A percentile compares a stretch with the other conserved stretches of the same genome.
These are phyloP conservation scores for Bergia sp. DNA, from an alignment of 92 coral and sea anemone genomes.

Conservation along the genomic window DNA sequence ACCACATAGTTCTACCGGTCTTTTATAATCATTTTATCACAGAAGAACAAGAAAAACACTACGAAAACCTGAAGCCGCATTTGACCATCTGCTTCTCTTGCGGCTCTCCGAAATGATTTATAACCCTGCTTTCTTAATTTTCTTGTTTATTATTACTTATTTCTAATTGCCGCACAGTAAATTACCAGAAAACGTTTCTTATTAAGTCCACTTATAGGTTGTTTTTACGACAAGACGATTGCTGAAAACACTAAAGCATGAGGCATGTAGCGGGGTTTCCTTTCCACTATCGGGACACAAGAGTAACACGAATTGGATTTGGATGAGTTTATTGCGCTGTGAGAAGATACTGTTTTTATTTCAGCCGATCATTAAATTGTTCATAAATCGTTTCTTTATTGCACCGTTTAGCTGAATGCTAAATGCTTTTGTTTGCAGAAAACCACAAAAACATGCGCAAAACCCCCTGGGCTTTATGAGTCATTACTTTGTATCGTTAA, in stretches of 20 bases:
- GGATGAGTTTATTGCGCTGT: too few species aligned
- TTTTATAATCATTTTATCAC: too few species aligned
- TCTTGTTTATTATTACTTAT: background rate
- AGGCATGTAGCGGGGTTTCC: too few species aligned
- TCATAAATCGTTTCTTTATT: conserved; percentile 17
- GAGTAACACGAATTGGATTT: background rate
- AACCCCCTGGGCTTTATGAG: background rate
- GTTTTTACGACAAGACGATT: background rate
- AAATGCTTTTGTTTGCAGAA: conserved; percentile 6
- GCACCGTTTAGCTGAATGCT: conserved; percentile 8
- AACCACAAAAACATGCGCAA: background rate
- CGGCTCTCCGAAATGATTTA: background rate
- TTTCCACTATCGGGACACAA: background rate
- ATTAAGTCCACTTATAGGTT: background rate
- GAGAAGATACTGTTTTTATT: background rate
- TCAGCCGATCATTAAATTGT: background rate
- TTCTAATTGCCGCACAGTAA: background rate
- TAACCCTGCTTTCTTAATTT: background rate
- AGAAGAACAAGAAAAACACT: too few species aligned
- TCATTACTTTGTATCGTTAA: background rate
- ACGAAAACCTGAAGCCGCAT: background rate
- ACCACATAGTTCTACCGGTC: too few species aligned
- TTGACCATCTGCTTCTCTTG: background rate
- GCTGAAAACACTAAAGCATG: too few species aligned
- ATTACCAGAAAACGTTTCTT: background rate